Evolutionary conservation across 2,113 vertebrate species (phyloP).

Genomic region (Tringa solitaria): DNA sequence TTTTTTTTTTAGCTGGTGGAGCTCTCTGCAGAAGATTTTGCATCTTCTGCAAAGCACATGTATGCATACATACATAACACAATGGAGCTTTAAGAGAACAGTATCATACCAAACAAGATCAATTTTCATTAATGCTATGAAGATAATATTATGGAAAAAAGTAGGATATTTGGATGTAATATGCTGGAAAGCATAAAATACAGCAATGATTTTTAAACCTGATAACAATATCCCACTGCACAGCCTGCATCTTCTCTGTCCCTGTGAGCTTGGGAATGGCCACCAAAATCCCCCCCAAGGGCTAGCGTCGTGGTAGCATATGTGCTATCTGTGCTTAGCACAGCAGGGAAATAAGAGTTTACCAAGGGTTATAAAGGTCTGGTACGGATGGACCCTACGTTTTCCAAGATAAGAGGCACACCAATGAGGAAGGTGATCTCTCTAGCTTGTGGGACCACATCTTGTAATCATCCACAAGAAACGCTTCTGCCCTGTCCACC

Average conservation of each 20-base stretch:
- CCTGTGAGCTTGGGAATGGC: not conserved
- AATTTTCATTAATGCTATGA: not conserved
- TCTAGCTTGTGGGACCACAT: not conserved
- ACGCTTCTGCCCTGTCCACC: not conserved
- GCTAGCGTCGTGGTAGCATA: not conserved
- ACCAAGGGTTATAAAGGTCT: not conserved
- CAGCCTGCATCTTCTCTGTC: not conserved
- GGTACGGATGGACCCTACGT: not conserved
- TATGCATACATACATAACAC: fast-evolving
- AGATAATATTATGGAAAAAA: not conserved
- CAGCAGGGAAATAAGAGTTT: not conserved
- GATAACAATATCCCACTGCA: not conserved
- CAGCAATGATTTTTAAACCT: not conserved
- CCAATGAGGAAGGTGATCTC: not conserved
- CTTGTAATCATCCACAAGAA: not conserved
- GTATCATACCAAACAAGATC: not conserved
- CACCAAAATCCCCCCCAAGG: not conserved
- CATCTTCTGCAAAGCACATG: not conserved
- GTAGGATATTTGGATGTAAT: not conserved
- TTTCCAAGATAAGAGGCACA: not conserved
- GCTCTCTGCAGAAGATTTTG: not conserved
- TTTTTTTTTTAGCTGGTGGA: not conserved
- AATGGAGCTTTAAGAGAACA: not conserved
- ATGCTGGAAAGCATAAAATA: not conserved
- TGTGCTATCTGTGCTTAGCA: not conserved